Percentiles rank a stretch among this genome's conserved stretches.
Evolutionary conservation across 2,888 invertebrate genomes (phyloP).

Genomic region (Kryphioiulus occultus): DNA sequence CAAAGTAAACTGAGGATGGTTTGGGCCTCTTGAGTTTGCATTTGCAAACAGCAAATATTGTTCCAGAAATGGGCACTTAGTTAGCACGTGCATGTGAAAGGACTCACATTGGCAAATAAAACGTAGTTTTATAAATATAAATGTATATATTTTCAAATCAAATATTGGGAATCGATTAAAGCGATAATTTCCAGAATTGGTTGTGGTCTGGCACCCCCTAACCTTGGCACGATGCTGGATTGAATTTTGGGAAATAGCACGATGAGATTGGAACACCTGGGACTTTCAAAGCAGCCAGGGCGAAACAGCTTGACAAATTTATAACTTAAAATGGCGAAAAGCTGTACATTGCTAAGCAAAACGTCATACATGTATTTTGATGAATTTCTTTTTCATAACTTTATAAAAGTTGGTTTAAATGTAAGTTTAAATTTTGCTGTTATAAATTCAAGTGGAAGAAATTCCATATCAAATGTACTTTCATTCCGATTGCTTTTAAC

Average conservation of each 20-base stretch:
- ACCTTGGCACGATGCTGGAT: background rate
- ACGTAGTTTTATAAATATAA: background rate
- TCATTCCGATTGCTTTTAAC: no score
- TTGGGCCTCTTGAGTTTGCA: background rate
- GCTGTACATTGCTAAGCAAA: no score
- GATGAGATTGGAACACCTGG: background rate
- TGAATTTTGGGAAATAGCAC: background rate
- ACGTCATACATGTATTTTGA: no score
- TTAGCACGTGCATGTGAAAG: background rate
- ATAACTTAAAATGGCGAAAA: no score
- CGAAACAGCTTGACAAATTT: no score
- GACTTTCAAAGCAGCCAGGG: no score
- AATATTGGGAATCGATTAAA: background rate
- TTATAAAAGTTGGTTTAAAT: no score
- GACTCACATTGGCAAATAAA: background rate
- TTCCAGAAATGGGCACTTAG: background rate
- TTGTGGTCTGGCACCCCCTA: background rate
- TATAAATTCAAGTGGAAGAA: no score
- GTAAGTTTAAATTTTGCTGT: no score
- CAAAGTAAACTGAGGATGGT: background rate
- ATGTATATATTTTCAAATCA: background rate
- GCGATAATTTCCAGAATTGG: background rate
- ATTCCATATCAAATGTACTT: no score
- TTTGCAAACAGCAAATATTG: background rate
- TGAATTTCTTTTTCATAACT: no score